Evolutionary conservation across 2,113 vertebrate genomes (phyloP), one percentile per base, ranked within the genome.

Genomic region (Neogale vison): DNA sequence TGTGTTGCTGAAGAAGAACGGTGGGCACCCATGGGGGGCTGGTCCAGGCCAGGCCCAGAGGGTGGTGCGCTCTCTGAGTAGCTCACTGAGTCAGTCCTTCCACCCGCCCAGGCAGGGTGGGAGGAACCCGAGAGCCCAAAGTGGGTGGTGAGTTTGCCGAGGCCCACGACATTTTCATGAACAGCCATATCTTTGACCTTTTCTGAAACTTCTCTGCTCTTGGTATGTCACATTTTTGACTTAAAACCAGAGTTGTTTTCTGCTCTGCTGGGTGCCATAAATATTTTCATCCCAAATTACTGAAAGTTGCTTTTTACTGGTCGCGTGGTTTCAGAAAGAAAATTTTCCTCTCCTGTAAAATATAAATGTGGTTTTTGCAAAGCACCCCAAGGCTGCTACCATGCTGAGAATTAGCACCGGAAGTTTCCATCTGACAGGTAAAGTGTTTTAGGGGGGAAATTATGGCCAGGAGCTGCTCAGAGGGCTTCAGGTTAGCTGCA

Each of bases 231-330:
- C 26, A 3, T 29, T 77, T 76, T 96, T 93, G 50, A 98, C 96
- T 97, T 85, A 98, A 97, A 97, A 97, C 95, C 86, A 98, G 93
- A 96, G 31, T 94, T 47, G 47, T 81, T 86, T 97, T 97, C 96
- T 88, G 97, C 97, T 96, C 96, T 55, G 71, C 69, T 94, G 84
- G 52, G 50, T 59, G 26, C 93, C 55, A 1, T 74, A 91, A 95
- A 94, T 96, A 96, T 97, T 93, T 97, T 96, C 95, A 95, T 96
- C 92, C 97, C 93, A 42, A 47, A 71, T 90, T 87, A 95, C 93
- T 95, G 20, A 92, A 93, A 90, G 91, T 91, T 93, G 82, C 81
- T 67, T 85, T 85, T 84, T 45, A 90, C 59, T 77, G 52, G 91
- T 84, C 9, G 4, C 21, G 71, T 39, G 4, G 63, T 97, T 94